phyloP scores from a whole-genome alignment of 1,140 invertebrate genomes.

The Brachionus plicatilis region DNA sequence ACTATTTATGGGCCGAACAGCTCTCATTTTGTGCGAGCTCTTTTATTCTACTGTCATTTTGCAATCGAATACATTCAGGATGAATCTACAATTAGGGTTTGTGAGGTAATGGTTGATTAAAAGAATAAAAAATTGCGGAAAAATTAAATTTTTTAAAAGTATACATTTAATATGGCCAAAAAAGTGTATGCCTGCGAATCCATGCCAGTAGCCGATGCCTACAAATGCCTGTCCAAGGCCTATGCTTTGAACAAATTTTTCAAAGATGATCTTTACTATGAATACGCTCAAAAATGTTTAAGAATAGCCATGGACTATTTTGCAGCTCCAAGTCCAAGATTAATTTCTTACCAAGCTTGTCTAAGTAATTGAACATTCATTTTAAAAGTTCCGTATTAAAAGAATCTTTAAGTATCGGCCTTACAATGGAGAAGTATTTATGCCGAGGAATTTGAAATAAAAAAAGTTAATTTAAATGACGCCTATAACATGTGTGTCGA shows the following conservation, averaged over 20 bases:
- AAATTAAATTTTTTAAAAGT: background rate
- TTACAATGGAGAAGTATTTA: slow-evolving; percentile 37
- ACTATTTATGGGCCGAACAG: background rate
- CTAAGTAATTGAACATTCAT: background rate
- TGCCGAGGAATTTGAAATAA: slow-evolving; percentile 1
- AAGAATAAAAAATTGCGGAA: background rate
- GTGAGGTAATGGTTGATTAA: background rate
- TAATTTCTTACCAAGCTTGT: background rate
- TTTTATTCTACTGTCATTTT: slow-evolving; percentile 20
- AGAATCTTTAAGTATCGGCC: background rate
- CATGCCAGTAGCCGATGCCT: slow-evolving; percentile 14
- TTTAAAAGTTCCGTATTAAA: background rate
- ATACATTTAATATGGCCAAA: slow-evolving; percentile 23
- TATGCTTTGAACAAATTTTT: background rate
- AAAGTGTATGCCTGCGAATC: slow-evolving; percentile 11
- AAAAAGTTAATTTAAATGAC: slow-evolving; percentile 27
- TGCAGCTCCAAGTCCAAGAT: background rate
- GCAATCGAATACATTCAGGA: slow-evolving; percentile 26
- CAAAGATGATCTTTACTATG: slow-evolving; percentile 27
- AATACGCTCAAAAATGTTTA: slow-evolving; percentile 2
- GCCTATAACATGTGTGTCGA: slow-evolving; percentile 13
- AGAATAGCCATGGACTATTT: slow-evolving; percentile 23
- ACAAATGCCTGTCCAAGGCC: slow-evolving; percentile 14
- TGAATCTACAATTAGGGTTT: background rate
- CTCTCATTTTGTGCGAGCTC: slow-evolving; percentile 12